phyloP scores from a whole-genome alignment of 2,888 invertebrate genomes.

The Caenorhabditis becei region DNA sequence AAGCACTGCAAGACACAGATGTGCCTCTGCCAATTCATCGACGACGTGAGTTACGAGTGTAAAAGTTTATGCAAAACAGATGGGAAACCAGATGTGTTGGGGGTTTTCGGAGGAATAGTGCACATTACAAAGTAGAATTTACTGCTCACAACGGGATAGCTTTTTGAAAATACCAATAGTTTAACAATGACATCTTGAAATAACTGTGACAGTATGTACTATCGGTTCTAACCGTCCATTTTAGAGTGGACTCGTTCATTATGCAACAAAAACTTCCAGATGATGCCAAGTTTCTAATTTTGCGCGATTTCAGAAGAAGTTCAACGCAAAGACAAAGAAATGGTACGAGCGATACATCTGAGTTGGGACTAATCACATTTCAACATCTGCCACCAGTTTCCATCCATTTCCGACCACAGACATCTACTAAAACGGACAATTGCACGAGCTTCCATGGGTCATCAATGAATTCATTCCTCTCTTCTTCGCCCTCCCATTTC shows the following conservation, averaged over 20 bases:
- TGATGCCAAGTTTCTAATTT: background rate
- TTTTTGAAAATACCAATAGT: too few relatives aligned
- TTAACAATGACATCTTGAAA: too few relatives aligned
- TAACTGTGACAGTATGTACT: too few relatives aligned
- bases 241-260: too few relatives aligned
- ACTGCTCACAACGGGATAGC: too few relatives aligned
- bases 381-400: slow-evolving; percentile 15
- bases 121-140: too few relatives aligned
- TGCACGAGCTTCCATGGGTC: slow-evolving; percentile 32
- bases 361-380: slow-evolving; percentile 18
- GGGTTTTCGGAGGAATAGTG: too few relatives aligned
- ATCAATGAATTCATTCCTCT: slow-evolving; percentile 30
- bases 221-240: too few relatives aligned
- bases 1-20: slow-evolving; percentile 76
- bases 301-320: slow-evolving; percentile 66
- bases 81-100: too few relatives aligned
- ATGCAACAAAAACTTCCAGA: too few relatives aligned
- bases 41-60: slow-evolving; percentile 61
- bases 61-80: too few relatives aligned
- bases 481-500: background rate
- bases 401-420: slow-evolving; percentile 1
- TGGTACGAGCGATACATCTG: slow-evolving; percentile 73
- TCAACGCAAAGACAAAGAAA: slow-evolving; percentile 70
- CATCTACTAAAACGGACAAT: slow-evolving; percentile 26
- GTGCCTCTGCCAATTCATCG: slow-evolving; percentile 80